A percentile compares a stretch with the other conserved stretches of the same genome.
phyloP scores from a whole-genome alignment of 2,888 invertebrate genomes.

The Biston betularia region DNA sequence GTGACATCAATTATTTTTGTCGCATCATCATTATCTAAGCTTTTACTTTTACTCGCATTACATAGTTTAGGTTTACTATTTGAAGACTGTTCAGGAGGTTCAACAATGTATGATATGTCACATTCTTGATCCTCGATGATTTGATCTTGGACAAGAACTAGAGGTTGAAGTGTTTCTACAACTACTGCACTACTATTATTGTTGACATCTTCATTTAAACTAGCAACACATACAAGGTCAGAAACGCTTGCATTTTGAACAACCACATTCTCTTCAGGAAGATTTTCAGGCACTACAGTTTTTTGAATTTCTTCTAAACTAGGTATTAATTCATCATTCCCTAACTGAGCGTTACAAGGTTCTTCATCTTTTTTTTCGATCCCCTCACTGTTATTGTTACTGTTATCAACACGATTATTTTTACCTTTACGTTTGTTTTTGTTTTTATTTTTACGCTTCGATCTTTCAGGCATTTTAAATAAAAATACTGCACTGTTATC shows the following conservation, averaged over 20 bases:
- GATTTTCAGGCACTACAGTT: conserved; percentile 13
- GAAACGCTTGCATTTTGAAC: conserved; percentile 18
- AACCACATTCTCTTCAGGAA: conserved; percentile 19
- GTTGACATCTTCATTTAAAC: conserved; percentile 59
- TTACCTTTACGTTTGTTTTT: conserved; percentile 74
- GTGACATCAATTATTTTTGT: conserved; percentile 78
- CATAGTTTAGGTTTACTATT: conserved; percentile 68
- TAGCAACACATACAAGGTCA: conserved; percentile 22
- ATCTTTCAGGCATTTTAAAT: conserved; percentile 76
- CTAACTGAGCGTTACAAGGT: conserved; percentile 48
- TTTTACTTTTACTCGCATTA: conserved; percentile 75
- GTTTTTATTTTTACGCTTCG: conserved; percentile 77
- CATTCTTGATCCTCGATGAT: conserved; percentile 31
- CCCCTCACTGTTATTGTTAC: conserved; percentile 58
- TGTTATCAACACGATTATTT: conserved; percentile 61
- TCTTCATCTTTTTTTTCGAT: conserved; percentile 52
- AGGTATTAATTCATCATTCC: conserved; percentile 33
- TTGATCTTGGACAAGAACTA: conserved; percentile 25
- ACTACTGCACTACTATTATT: conserved; percentile 55
- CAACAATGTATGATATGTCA: conserved; percentile 67
- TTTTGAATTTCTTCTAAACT: conserved; percentile 10
- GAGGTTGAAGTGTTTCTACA: conserved; percentile 32
- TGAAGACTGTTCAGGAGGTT: conserved; percentile 72
- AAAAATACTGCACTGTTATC: conserved; percentile 69
- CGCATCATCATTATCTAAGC: conserved; percentile 78